Conservation (phyloP, 2,888 invertebrate species). For the Phorcus lineatus region DNA sequence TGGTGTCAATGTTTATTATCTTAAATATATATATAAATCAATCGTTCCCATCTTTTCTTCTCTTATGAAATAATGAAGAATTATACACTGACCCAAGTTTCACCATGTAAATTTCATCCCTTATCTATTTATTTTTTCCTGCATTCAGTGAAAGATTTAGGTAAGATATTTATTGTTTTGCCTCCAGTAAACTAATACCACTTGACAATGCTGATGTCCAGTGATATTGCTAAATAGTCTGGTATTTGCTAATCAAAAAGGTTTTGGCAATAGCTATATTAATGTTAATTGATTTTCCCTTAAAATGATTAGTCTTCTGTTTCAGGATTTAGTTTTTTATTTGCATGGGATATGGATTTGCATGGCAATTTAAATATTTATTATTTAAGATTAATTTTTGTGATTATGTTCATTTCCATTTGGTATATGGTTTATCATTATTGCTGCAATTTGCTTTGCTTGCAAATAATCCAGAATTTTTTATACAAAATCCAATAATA, state of each 20-base stretch:
- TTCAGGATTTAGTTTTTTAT: conserved; percentile 10
- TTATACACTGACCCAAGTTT: too few species aligned
- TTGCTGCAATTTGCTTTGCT: background rate
- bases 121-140: conserved; percentile 22
- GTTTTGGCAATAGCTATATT: background rate
- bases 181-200: background rate
- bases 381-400: background rate
- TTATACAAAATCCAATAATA: background rate
- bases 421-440: background rate
- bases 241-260: background rate
- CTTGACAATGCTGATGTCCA: background rate
- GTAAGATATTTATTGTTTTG: conserved; percentile 35
- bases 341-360: background rate
- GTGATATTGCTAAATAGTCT: background rate
- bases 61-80: too few species aligned
- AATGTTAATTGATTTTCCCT: too few species aligned
- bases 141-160: conserved; percentile 43
- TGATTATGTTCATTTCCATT: background rate
- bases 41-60: too few species aligned
- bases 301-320: background rate
- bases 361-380: background rate
- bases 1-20: too few species aligned
- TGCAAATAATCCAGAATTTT: background rate
- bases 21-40: too few species aligned
- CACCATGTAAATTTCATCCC: too few species aligned